Evolutionary conservation across 1,140 invertebrate species (phyloP), one percentile per base, ranked within the genome.

Genomic region (Stenopsyche tienmushanensis): DNA sequence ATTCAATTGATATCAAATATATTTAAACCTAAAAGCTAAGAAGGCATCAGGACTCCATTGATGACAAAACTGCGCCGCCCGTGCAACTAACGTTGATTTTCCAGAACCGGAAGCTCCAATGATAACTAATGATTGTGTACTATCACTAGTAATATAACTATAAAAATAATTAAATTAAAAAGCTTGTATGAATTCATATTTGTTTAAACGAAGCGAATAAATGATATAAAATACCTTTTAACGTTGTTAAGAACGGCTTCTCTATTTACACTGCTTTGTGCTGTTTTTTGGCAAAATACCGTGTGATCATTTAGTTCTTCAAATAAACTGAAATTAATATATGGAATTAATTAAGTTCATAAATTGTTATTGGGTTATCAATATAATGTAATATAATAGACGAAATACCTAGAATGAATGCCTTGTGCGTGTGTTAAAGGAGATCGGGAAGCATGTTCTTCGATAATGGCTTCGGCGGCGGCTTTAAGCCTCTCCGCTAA

Each of bases 91-190:
- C 3, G 89, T 88, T 1, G 88, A 90, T 77, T 93, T 93, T 0
- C 92, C 92, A 76, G 88, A 89, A 17, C 92, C 92, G 9, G 85
- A 81, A 25, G 86, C 84, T 0, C 92, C 92, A 65, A 89, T 84
- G n/a, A 94, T 74, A 10, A 93, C 83, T 53, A 93, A 76, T 0
- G 90, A 90, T 34, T 75, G 71, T 0, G 82, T 75, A n/a, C 77
- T 82, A 34, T 83, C 82, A 39, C 86, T 84, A 1, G 80, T 81
- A 5, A 91, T 77, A 72, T 93, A 92, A n/a, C 85, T 87, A 59
- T 54, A 18, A 54, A 20, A 65, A 64, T 41, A 41, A 23, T 39
- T 41, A 5, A 53, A 24, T 64, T 2, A 39, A 20, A 20, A 39
- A 10, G 21, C 49, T 58, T 64, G 2, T 10, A 49, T 49, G 21